A percentile compares a stretch with the other conserved stretches of the same genome.
These are phyloP conservation scores for Panurus biarmicus DNA, from an alignment of 2,113 vertebrate species.

Conservation along the genomic window DNA sequence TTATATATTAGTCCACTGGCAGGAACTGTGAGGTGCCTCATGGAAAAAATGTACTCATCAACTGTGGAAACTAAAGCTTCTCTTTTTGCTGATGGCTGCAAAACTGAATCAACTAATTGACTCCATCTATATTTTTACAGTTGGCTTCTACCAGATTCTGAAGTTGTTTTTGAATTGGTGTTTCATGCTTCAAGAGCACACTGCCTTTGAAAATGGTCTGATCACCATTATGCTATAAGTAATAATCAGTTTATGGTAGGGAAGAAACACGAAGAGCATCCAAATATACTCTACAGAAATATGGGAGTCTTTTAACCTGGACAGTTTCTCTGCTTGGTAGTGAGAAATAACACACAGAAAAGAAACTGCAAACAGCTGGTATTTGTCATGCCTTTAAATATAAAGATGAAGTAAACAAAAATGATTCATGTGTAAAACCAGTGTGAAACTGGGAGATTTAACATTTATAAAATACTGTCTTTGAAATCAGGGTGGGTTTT, in stretches of 20 bases:
- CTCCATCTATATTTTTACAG: conserved; percentile 54
- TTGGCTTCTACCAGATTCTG: conserved; percentile 43
- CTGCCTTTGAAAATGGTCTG: background rate
- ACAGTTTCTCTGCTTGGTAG: background rate
- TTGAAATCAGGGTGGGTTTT: background rate
- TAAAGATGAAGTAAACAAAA: background rate
- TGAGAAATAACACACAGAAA: background rate
- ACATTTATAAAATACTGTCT: background rate
- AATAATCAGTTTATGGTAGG: background rate
- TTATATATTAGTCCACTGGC: background rate
- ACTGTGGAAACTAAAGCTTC: conserved; percentile 26
- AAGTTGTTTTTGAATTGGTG: conserved; percentile 30
- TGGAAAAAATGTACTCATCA: conserved; percentile 47
- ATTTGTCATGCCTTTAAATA: conserved; percentile 16
- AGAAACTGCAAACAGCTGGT: background rate
- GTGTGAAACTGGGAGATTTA: background rate
- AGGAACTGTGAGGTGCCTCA: conserved; percentile 18
- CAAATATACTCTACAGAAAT: conserved; percentile 12
- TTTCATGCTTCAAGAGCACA: conserved; percentile 10
- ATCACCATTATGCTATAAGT: background rate
- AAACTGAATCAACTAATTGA: conserved; percentile 53
- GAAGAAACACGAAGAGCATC: background rate
- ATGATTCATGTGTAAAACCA: background rate
- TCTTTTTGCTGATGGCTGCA: conserved; percentile 41
- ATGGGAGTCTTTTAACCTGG: background rate